A percentile compares a stretch with the other conserved stretches of the same genome.
Evolutionary conservation across 2,113 vertebrate species (phyloP).

Genomic region (Myiagra hebetior): DNA sequence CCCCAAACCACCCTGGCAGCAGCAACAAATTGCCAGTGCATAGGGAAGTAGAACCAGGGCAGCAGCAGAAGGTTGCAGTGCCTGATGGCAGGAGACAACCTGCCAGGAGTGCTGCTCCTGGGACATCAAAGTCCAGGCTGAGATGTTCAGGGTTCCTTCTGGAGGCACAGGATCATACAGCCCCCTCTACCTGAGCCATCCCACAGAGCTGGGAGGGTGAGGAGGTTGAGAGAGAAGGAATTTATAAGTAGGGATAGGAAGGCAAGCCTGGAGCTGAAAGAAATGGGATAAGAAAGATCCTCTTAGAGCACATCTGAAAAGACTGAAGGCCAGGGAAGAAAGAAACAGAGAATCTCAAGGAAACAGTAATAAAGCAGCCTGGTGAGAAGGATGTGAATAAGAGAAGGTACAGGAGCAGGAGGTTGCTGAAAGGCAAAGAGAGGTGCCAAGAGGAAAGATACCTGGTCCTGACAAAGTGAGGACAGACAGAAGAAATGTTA

Average conservation of each 20-base stretch:
- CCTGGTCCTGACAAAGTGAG: conserved; percentile 11
- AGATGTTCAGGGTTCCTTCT: not conserved
- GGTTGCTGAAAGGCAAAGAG: not conserved
- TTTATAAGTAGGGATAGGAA: not conserved
- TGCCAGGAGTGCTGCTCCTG: not conserved
- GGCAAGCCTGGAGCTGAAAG: conserved; percentile 13
- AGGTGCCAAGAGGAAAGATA: conserved; percentile 6
- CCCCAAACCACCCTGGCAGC: not conserved
- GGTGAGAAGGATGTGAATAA: conserved; percentile 18
- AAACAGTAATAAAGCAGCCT: conserved; percentile 37
- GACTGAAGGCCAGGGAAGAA: not conserved
- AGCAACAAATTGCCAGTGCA: not conserved
- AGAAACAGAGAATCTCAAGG: conserved; percentile 2
- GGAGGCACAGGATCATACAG: not conserved
- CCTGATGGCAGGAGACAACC: not conserved
- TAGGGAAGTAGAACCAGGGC: rapidly evolving
- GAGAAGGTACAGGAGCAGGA: not conserved
- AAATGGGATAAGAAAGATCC: not conserved
- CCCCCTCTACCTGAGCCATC: not conserved
- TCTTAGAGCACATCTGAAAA: conserved; percentile 20
- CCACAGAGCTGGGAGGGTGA: not conserved
- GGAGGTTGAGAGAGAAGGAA: not conserved
- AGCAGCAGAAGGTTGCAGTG: not conserved
- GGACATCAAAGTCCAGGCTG: not conserved
- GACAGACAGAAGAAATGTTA: conserved; percentile 14